These are phyloP conservation scores for Chesias legatella DNA, from an alignment of 2,888 invertebrate genomes.

Conservation along the genomic window DNA sequence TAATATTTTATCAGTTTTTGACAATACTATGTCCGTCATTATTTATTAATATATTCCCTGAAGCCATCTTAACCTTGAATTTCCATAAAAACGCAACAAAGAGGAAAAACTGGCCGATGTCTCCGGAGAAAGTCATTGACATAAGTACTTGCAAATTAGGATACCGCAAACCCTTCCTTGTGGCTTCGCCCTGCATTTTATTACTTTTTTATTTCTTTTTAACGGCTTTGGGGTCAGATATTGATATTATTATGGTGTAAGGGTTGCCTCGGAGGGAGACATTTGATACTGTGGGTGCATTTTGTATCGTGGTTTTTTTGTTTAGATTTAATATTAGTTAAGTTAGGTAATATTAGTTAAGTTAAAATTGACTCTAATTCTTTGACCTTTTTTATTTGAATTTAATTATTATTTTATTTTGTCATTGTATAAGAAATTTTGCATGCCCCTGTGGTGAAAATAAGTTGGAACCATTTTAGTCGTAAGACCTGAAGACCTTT, in stretches of 20 bases:
- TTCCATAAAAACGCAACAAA: slow-evolving; percentile 6
- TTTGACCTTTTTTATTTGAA: no score
- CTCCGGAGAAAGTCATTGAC: slow-evolving; percentile 15
- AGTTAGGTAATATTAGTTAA: not conserved
- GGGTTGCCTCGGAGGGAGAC: slow-evolving; percentile 36
- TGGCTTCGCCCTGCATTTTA: slow-evolving; percentile 72
- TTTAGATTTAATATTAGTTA: not conserved
- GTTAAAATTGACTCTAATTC: no score
- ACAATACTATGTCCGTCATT: no score
- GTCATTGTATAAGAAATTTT: no score
- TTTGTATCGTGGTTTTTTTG: not conserved
- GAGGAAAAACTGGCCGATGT: slow-evolving; percentile 4
- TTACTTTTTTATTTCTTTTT: slow-evolving; percentile 78
- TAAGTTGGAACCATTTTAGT: no score
- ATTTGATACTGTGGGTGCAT: no score
- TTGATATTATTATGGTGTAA: slow-evolving; percentile 38
- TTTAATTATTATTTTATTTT: no score
- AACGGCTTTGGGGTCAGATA: slow-evolving; percentile 61
- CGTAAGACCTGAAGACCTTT: no score
- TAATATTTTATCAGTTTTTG: no score
- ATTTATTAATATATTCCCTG: no score
- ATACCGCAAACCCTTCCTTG: slow-evolving; percentile 53
- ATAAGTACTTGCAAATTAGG: slow-evolving; percentile 7
- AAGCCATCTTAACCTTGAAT: slow-evolving; percentile 2
- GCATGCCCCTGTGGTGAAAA: no score